Evolutionary conservation across 2,888 invertebrate species (phyloP), one percentile per base, ranked within the genome.

Genomic region (Mythimna loreyi): DNA sequence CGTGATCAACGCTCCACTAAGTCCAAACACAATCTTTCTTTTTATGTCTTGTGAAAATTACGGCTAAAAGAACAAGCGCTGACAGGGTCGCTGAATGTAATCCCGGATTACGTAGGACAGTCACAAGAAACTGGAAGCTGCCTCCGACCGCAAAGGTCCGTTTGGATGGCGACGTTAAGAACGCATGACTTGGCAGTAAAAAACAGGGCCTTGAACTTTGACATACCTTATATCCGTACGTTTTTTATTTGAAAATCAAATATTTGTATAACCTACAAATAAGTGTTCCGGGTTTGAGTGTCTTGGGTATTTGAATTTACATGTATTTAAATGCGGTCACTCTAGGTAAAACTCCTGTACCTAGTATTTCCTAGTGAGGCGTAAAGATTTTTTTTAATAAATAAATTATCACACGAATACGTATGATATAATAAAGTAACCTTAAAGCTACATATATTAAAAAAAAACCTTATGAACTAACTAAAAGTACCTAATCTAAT

Each of bases 41-140:
- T 71, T 49, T 50, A 70, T 49, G 16, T 72, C 49, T 33, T 43
- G 33, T 25, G 33, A 49, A 28, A 72, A 72, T 64, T 71, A 56
- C 64, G 8, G 43, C 11, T 43, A 16, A 55, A 50, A 59, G 28
- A 63, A 47, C 43, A 40, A 69, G 45, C 50, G 68, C 59, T 58
- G 67, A 74, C 66, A 55, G 28, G n/a, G 47, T 45, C 61, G 57
- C 25, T 62, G 23, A 25, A 13, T 33, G 49, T 64, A 55, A 82
- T 77, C 80, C 72, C 40, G 59, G 75, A 68, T 81, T 80, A 82
- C 68, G 49, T 72, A 55, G 80, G 68, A 53, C 53, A 68, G 49
- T 19, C 30, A 21, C 36, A 43, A 62, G 49, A 52, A 72, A 71
- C 43, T 60, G 19, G 59, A 50, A 58, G n/a, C 45, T 57, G 58